Evolutionary conservation across 53 echinoderm and acorn worm species (phyloP), one percentile per base, ranked within the genome.

Genomic region (Arbacia lixula): DNA sequence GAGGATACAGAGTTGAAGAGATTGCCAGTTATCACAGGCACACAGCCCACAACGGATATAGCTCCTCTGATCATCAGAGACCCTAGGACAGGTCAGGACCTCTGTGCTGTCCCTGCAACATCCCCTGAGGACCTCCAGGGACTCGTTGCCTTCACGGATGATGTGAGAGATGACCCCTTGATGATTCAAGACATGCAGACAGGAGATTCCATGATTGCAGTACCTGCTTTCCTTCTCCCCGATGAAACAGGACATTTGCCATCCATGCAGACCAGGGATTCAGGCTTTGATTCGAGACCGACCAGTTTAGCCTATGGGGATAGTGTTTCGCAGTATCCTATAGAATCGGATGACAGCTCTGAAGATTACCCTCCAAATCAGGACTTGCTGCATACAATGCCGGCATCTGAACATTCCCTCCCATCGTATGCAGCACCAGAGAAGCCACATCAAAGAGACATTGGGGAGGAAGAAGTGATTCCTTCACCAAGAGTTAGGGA

Each of bases 171-270:
- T 19, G 88, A 88, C 25, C 88, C 88, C 3, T 40, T 85, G 39
- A 64, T 92, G 62, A 83, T 92, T 40, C 85, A 92, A 53, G 92
- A 92, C 68, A 82, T 85, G 72, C 85, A 86, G 42, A 81, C 88
- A 27, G 92, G 88, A 22, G 85, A 92, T 24, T 73, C 85, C 36
- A 86, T 92, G 92, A 67, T 88, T 72, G 88, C 92, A 36, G 58
- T 88, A 3, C 92, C 92, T 20, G 85, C 71, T 26, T 32, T 34
- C 31, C 31, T 24, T 35, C 61, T 81, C 32, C 64, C 64, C 19
- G 82, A 81, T 63, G 82, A 81, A 29, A 31, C 33, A 19, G 50
- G 63, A 41, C 79, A 38, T 17, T 56, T 58, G n/a, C 76, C 53
- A 19, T 78, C 60, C 36, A 53, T 54, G 6, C 63, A 56, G 35